phyloP scores from a whole-genome alignment of 1,140 invertebrate genomes.

The Trinorchestia longiramus region DNA sequence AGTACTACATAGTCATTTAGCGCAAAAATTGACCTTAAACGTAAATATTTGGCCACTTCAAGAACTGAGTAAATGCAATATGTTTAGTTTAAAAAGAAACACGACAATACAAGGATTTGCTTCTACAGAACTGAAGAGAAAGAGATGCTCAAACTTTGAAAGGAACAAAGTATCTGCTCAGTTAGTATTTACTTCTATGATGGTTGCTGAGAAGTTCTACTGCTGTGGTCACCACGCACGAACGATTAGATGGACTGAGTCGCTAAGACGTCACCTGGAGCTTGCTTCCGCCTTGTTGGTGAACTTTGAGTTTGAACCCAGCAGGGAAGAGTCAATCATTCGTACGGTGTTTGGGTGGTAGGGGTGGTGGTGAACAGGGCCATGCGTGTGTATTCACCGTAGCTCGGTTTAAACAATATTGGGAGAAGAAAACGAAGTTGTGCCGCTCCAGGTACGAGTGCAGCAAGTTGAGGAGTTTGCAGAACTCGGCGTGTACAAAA shows the following conservation, averaged over 20 bases:
- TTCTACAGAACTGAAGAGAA: neutral
- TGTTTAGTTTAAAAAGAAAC: neutral
- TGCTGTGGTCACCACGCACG: neutral
- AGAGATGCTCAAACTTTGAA: neutral
- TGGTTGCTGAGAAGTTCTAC: constrained; percentile 39
- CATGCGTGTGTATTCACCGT: neutral
- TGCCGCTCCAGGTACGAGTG: constrained; percentile 1
- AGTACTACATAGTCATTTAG: neutral
- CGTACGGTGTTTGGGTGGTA: neutral
- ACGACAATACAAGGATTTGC: neutral
- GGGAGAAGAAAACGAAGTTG: neutral
- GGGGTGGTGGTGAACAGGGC: neutral
- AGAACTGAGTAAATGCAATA: neutral
- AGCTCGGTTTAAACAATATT: constrained; percentile 3
- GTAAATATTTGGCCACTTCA: neutral
- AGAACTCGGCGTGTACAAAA: neutral
- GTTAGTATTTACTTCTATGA: constrained; percentile 45
- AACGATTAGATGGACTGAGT: constrained; percentile 35
- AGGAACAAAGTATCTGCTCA: neutral
- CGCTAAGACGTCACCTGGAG: constrained; percentile 36
- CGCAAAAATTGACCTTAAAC: neutral
- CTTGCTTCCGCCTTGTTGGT: constrained; percentile 15
- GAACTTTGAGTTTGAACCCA: constrained; percentile 11
- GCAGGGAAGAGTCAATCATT: constrained; percentile 16
- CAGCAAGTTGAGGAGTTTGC: constrained; percentile 17